Conservation (phyloP, 2,888 invertebrate genomes). For the Neria commutata region DNA sequence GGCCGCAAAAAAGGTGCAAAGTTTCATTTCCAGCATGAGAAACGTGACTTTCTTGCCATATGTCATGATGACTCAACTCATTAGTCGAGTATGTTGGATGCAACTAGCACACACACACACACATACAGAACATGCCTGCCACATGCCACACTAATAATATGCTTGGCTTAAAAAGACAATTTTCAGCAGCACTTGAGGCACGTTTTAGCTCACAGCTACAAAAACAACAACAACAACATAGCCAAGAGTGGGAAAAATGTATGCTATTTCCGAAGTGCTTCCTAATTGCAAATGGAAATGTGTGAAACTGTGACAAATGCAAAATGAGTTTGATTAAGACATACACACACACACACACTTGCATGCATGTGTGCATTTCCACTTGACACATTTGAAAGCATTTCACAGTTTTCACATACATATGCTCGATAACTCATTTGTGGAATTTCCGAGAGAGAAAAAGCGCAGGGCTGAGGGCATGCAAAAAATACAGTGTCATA, state of each 20-base stretch:
- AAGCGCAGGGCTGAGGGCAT: no score
- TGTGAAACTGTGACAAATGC: slow-evolving; percentile 3
- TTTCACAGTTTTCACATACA: no score
- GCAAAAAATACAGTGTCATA: no score
- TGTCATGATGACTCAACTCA: slow-evolving; percentile 14
- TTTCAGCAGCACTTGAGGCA: slow-evolving; percentile 10
- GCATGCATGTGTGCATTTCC: neutral
- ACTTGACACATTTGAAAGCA: no score
- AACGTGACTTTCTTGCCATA: slow-evolving; percentile 54
- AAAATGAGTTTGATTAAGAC: slow-evolving; percentile 1
- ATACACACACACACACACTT: neutral
- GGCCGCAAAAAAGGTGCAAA: no score
- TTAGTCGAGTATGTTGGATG: no score
- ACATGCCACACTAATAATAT: neutral
- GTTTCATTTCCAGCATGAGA: slow-evolving; percentile 48
- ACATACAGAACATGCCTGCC: no score
- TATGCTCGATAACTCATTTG: no score
- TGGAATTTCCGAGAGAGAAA: no score
- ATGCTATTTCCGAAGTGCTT: neutral
- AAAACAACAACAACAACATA: no score
- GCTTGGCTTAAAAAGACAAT: slow-evolving; percentile 7
- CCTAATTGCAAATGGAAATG: neutral
- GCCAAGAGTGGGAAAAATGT: no score
- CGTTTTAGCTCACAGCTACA: slow-evolving; percentile 19
- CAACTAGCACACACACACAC: no score